Evolutionary conservation across 2,797 vertebrate species (phyloP), one percentile per base, ranked within the genome.

Genomic region (Sebastes hubbsi): DNA sequence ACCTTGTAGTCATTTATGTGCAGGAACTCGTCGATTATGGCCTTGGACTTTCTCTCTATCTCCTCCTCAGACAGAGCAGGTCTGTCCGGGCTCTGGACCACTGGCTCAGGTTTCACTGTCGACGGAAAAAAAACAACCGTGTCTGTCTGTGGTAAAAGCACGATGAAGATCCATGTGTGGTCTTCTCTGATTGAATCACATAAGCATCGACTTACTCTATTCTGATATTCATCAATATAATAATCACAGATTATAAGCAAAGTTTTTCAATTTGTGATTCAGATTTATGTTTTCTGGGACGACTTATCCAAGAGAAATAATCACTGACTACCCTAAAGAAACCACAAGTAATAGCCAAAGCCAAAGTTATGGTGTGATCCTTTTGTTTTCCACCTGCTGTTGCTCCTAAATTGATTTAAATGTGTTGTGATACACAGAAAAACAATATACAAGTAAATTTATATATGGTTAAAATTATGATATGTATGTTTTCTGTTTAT

Each of bases 1-100:
- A 98, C 99, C 98, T 99, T 99, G 89, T 96, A 97, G 94, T 99
- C 99, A 18, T 97, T 99, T 91, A 99, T 99, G 94, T 99, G 98
- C 84, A 99, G 95, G 92, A 99, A 99, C 91, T 99, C 99, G 65
- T 99, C 98, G 77, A 99, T 97, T 88, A 99, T 99, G 78, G 98
- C 95, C 92, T 95, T 98, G 71, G 96, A 98, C 86, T 98, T 99
- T 85, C 96, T 97, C 92, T 97, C 97, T 42, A 98, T 91, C 87
- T 98, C 97, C 74, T 97, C 98, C 79, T 98, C 98, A 54, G 97
- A 96, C 62, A 97, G 79, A 0, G 84, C 84, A 38, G 95, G 89
- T 90, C 95, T 97, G 77, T 97, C 96, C n/a, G 93, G 88, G 20
- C 49, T 92, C 60, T 91, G 93, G 79, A 91, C 80, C 74, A 88